Conservation (phyloP, 2,888 invertebrate species). For the Diaprepes abbreviatus region DNA sequence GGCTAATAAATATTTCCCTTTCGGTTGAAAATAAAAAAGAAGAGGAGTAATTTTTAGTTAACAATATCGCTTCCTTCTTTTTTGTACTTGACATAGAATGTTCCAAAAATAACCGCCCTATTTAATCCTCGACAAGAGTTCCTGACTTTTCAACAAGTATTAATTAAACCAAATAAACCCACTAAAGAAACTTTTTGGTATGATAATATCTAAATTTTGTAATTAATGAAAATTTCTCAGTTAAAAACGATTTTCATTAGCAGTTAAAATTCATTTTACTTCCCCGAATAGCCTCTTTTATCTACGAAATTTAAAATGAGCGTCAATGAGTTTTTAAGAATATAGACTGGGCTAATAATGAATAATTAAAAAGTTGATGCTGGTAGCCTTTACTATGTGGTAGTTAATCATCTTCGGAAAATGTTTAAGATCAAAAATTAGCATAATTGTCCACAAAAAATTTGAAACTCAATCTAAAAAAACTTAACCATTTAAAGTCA, state of each 20-base stretch:
- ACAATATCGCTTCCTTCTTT: too few relatives aligned
- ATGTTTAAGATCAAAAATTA: too few relatives aligned
- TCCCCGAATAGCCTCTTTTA: slow-evolving; percentile 1
- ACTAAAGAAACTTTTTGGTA: background rate
- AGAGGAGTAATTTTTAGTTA: too few relatives aligned
- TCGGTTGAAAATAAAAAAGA: too few relatives aligned
- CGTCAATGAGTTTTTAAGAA: background rate
- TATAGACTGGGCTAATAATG: background rate
- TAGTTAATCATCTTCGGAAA: too few relatives aligned
- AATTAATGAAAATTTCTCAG: slow-evolving; percentile 31
- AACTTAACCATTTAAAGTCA: too few relatives aligned
- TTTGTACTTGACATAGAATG: too few relatives aligned
- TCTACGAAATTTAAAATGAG: slow-evolving; percentile 1
- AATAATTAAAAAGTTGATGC: too few relatives aligned
- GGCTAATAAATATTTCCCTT: too few relatives aligned
- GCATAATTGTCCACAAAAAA: too few relatives aligned
- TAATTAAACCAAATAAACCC: slow-evolving; percentile 16
- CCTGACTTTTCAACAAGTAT: background rate
- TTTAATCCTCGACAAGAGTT: background rate
- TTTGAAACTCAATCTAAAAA: too few relatives aligned
- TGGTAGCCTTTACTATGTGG: too few relatives aligned
- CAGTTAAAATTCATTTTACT: slow-evolving; percentile 33
- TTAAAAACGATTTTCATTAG: slow-evolving; percentile 31
- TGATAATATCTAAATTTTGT: slow-evolving; percentile 19
- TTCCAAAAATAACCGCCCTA: background rate